Conservation (phyloP, 1,140 invertebrate species). For the Harpegnathos saltator region DNA sequence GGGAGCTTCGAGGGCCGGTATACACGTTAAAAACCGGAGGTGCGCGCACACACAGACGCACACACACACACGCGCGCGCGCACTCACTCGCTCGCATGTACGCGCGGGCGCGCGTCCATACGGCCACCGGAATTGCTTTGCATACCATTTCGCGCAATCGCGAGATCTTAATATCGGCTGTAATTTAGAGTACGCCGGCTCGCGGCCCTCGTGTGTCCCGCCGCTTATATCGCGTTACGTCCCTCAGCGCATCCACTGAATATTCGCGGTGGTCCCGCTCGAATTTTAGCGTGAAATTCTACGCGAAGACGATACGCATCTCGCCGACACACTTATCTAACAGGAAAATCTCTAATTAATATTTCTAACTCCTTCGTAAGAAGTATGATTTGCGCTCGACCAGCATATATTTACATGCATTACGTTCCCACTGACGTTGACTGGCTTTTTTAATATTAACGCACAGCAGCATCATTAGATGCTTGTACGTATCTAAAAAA, state of each 20-base stretch:
- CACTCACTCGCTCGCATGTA: conserved; percentile 4
- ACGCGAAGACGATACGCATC: no score
- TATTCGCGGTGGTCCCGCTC: neutral
- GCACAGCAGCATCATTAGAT: no score
- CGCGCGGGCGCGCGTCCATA: conserved; percentile 48
- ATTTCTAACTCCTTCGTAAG: no score
- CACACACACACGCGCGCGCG: neutral
- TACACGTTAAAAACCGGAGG: conserved; percentile 78
- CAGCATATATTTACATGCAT: no score
- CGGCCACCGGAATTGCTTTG: conserved; percentile 79
- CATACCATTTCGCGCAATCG: conserved; percentile 83
- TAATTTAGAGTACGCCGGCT: conserved; percentile 75
- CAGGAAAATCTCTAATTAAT: no score
- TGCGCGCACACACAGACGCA: conserved; percentile 60
- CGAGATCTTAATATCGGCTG: conserved; percentile 83
- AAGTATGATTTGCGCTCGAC: no score
- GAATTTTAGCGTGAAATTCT: no score
- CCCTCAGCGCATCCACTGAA: conserved; percentile 29
- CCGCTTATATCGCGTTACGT: conserved; percentile 49
- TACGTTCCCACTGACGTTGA: no score
- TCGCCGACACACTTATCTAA: no score
- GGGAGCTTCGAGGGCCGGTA: conserved; percentile 68
- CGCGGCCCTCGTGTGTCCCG: conserved; percentile 49
- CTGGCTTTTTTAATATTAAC: no score
- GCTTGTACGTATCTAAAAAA: neutral